Conservation (phyloP, 2,113 vertebrate species). For the Mugil cephalus region DNA sequence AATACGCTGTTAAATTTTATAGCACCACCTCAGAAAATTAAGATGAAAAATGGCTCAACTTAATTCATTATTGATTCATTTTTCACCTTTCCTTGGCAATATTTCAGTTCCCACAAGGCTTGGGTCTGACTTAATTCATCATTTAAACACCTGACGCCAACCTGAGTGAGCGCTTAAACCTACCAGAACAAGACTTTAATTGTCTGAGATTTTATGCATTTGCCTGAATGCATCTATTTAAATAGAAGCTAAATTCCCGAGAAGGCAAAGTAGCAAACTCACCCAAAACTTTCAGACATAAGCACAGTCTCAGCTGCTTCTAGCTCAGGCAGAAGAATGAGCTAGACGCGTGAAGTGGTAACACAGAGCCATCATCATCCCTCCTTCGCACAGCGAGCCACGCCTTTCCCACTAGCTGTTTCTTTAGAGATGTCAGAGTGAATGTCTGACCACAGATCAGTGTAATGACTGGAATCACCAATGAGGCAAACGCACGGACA, state of each 20-base stretch:
- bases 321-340: neutral
- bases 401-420: constrained; percentile 31
- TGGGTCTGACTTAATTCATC: constrained; percentile 11
- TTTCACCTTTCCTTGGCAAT: neutral
- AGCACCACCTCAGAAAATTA: constrained; percentile 1
- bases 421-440: constrained; percentile 36
- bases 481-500: constrained; percentile 47
- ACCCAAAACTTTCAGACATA: constrained; percentile 10
- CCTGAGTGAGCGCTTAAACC: constrained; percentile 24
- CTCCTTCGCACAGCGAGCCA: constrained; percentile 14
- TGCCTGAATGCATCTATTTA: constrained; percentile 1
- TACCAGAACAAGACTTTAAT: too few species aligned
- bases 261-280: neutral
- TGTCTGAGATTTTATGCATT: constrained; percentile 23
- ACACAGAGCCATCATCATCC: constrained; percentile 14
- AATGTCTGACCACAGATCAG: constrained; percentile 46
- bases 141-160: constrained; percentile 20
- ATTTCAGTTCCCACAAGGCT: constrained; percentile 16
- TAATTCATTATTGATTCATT: constrained; percentile 20
- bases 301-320: neutral
- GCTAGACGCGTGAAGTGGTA: neutral
- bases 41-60: neutral
- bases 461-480: constrained; percentile 56
- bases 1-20: constrained; percentile 21
- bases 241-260: constrained; percentile 4